Base-by-base conservation (phyloP, 1,140 invertebrate genomes). In the Calosoma granatense region DNA sequence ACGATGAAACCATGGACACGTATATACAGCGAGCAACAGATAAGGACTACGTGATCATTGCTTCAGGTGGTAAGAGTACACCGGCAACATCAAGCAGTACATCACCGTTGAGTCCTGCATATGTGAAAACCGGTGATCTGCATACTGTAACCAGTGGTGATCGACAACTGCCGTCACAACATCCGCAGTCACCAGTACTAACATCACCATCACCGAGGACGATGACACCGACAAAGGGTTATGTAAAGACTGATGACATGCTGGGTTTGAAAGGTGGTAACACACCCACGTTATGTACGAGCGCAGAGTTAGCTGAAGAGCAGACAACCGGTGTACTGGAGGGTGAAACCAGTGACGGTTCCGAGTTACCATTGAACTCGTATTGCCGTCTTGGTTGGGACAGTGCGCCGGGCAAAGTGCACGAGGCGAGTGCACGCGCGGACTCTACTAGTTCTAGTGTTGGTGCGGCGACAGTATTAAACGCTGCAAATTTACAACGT, bases 391-490 rank as follows among this genome's bases (percentile, higher is more conserved):
- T 47, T 9, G 41, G 41, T 17, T 47, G 41, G 41, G 41, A 47
- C 14, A 30, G 26, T 6, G 14, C 4, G 4, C 6, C 26, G 4
- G 26, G 26, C 14, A 14, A 6, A 6, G 26, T 6, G 14, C 26
- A 30, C 14, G n/a, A n/a, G n/a, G n/a, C n/a, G n/a, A n/a, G n/a
- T n/a, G n/a, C n/a, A n/a, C n/a, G n/a, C n/a, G n/a, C n/a, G n/a
- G n/a, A n/a, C n/a, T n/a, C n/a, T n/a, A 56, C 4, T 21, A 39
- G 3, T 9, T 54, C 2, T 61, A 60, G 26, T n/a, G n/a, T n/a
- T n/a, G n/a, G 51, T 60, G 15, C 57, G 47, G 62, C 56, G 12
- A 22, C 58, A 2, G 58, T n/a, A n/a, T n/a, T n/a, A n/a, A n/a
- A 59, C 23, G 19, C 54, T 22, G 26, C 51, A 2, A 23, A 20